Evolutionary conservation across 1,140 invertebrate genomes (phyloP).

Genomic region (Bradysia coprophila): DNA sequence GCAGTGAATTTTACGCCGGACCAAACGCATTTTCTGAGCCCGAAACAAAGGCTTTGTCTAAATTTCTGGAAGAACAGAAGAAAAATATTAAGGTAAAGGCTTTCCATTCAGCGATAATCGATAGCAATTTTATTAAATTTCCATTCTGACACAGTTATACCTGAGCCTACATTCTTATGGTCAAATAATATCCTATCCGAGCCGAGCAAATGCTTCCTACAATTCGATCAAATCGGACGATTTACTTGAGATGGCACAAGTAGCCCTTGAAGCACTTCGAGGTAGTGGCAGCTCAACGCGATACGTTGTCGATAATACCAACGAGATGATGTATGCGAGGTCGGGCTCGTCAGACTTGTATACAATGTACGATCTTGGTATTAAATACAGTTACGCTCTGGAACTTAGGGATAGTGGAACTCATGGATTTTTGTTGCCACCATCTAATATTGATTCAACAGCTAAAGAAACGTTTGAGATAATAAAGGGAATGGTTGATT

Average conservation of each 20-base stretch:
- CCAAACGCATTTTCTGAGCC: conserved; percentile 64
- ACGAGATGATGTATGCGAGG: conserved; percentile 18
- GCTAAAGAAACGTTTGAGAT: conserved; percentile 63
- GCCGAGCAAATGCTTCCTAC: conserved; percentile 15
- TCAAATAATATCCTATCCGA: conserved; percentile 48
- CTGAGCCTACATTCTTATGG: conserved; percentile 72
- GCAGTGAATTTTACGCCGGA: conserved; percentile 63
- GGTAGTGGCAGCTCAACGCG: conserved; percentile 17
- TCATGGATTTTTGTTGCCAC: conserved; percentile 61
- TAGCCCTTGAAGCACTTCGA: conserved; percentile 17
- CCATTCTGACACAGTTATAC: too few relatives aligned
- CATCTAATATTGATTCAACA: conserved; percentile 51
- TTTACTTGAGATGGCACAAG: conserved; percentile 20
- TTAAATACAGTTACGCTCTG: conserved; percentile 57
- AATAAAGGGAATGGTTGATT: conserved; percentile 47
- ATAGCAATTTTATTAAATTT: conserved; percentile 1
- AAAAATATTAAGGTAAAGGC: conserved; percentile 38
- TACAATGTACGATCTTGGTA: conserved; percentile 42
- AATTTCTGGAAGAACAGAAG: conserved; percentile 35
- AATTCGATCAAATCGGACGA: conserved; percentile 16
- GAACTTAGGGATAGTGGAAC: conserved; percentile 56
- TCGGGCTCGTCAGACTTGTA: conserved; percentile 48
- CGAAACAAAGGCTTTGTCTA: conserved; percentile 50
- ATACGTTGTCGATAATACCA: conserved; percentile 20
- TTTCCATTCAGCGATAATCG: neutral